Percentiles rank a stretch among this genome's conserved stretches.
phyloP scores from a whole-genome alignment of 2,888 invertebrate genomes.

The Clivina fossor region DNA sequence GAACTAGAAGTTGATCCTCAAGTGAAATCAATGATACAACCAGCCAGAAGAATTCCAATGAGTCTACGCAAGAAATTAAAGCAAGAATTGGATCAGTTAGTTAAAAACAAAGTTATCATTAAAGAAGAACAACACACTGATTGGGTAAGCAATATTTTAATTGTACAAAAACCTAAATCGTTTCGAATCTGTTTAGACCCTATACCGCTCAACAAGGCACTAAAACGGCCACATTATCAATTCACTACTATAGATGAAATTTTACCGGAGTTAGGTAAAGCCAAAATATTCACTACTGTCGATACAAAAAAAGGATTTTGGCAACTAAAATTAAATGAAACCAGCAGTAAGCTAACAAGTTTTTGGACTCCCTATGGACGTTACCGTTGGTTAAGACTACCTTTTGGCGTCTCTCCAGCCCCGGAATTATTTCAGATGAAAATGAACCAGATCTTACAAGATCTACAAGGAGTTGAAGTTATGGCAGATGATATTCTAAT shows the following conservation, averaged over 20 bases:
- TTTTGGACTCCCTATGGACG: conserved; percentile 35
- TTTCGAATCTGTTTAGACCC: conserved; percentile 36
- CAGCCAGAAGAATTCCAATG: conserved; percentile 23
- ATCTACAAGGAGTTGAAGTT: conserved; percentile 27
- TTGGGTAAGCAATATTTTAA: conserved; percentile 33
- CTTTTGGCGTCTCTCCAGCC: conserved; percentile 37
- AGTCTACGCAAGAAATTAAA: conserved; percentile 18
- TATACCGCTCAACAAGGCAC: conserved; percentile 25
- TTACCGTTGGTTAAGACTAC: conserved; percentile 24
- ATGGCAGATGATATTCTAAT: conserved; percentile 38
- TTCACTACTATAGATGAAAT: conserved; percentile 33
- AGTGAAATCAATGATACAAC: conserved; percentile 26
- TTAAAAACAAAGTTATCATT: conserved; percentile 20
- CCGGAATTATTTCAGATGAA: conserved; percentile 37
- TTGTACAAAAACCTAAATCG: conserved; percentile 27
- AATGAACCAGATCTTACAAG: conserved; percentile 27
- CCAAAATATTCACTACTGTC: conserved; percentile 3
- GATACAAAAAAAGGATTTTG: conserved; percentile 37
- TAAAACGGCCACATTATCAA: conserved; percentile 31
- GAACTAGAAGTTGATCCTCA: conserved; percentile 24
- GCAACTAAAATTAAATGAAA: conserved; percentile 31
- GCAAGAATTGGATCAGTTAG: conserved; percentile 28
- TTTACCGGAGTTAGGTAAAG: conserved; percentile 6
- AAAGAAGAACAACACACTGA: conserved; percentile 33
- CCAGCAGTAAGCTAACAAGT: conserved; percentile 27